These are phyloP conservation scores for Pherbina coryleti DNA, from an alignment of 2,888 invertebrate genomes.

Conservation along the genomic window DNA sequence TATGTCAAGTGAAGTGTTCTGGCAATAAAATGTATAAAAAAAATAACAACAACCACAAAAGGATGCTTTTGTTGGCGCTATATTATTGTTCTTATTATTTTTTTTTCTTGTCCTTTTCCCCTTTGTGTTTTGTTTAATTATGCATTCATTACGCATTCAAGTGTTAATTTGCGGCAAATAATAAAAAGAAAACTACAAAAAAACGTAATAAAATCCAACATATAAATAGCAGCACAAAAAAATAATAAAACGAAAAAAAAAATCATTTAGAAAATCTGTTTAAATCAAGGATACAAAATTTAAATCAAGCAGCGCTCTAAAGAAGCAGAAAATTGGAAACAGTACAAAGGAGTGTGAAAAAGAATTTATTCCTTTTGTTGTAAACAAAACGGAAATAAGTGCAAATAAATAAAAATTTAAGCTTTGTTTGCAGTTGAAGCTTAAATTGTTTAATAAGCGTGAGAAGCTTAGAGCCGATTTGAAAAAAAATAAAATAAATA, in stretches of 20 bases:
- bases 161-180: background rate
- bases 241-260: background rate
- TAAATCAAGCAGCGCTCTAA: background rate
- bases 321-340: too few relatives aligned
- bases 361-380: too few relatives aligned
- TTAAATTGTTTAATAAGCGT: too few relatives aligned
- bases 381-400: too few relatives aligned
- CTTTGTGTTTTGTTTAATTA: background rate
- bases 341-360: too few relatives aligned
- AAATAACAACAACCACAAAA: too few relatives aligned
- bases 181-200: background rate
- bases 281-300: background rate
- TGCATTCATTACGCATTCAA: slow-evolving; percentile 25
- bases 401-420: too few relatives aligned
- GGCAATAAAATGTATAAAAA: background rate
- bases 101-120: background rate
- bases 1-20: background rate
- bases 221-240: background rate
- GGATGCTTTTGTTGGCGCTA: background rate
- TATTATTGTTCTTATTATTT: background rate
- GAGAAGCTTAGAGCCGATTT: too few relatives aligned
- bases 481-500: too few relatives aligned
- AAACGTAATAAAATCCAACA: background rate
- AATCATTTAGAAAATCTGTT: background rate
- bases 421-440: too few relatives aligned